Evolutionary conservation across 2,888 invertebrate genomes (phyloP), one percentile per base, ranked within the genome.

Genomic region (Apotomis capreana): DNA sequence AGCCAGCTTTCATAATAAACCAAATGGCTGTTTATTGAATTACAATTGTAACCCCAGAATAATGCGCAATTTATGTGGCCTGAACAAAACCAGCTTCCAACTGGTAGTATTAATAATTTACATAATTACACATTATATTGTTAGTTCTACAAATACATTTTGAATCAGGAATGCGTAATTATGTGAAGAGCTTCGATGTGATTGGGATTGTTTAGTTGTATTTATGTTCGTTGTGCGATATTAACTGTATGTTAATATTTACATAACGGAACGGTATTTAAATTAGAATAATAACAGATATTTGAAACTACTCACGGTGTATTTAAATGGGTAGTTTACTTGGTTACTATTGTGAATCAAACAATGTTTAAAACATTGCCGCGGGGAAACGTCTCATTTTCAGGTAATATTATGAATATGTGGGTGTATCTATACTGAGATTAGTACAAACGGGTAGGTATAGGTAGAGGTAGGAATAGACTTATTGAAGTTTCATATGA

Each of bases 11-110:
- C 37, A 51, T 63, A 52, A 37, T 57, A 46, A 57, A 15, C 55
- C 26, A 26, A 26, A 26, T 26, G 26, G 26, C 62, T 65, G 59
- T 70, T 57, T 37, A 70, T 70, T 70, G 54, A 70, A 70, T 58
- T 46, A 64, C 52, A 52, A 52, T 70, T 70, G 54, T 5, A 60
- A 70, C 44, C 49, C 5, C 62, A 2, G 49, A 64, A 64, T 70
- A 70, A 70, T 59, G 52, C 26, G 58, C 10, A n/a, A 59, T 26
- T 13, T 15, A 54, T 55, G 46, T 61, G 26, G n/a, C 9, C 4
- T 54, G 12, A n/a, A 13, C 15, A 15, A 26, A 26, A 26, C 26
- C 26, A 26, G 2, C 26, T 26, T 26, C 12, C 3, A 9, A 4
- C 2, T n/a, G 46, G n/a, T 46, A 55, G 46, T 64, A 44, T 6